A percentile compares a stretch with the other conserved stretches of the same genome.
phyloP scores from a whole-genome alignment of 2,797 vertebrate genomes.

The Poecile montanus region DNA sequence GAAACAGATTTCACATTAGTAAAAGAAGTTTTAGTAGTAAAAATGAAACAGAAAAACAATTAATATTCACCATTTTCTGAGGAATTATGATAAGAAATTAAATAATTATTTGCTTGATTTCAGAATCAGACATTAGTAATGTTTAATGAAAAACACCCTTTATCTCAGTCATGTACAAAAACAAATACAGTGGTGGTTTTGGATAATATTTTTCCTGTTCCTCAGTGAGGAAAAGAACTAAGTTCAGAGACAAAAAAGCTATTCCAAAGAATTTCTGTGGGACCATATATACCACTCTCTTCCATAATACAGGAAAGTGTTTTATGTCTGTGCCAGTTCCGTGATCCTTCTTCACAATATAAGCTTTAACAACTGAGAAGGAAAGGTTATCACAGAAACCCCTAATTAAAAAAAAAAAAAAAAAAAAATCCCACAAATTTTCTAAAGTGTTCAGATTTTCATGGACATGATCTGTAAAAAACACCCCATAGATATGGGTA shows the following conservation, averaged over 20 bases:
- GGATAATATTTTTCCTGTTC: not conserved
- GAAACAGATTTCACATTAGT: not conserved
- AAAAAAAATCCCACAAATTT: accelerated
- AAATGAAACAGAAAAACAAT: not conserved
- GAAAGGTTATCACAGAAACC: not conserved
- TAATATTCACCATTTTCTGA: not conserved
- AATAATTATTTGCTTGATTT: not conserved
- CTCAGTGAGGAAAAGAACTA: not conserved
- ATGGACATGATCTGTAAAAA: not conserved
- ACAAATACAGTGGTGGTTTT: not conserved
- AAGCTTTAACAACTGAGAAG: not conserved
- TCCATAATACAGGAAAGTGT: not conserved
- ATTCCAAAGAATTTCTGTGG: not conserved
- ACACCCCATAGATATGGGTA: accelerated
- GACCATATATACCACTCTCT: not conserved
- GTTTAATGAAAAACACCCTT: not conserved
- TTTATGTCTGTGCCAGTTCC: not conserved
- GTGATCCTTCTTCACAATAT: not conserved
- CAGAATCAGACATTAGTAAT: not conserved
- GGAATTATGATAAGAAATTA: not conserved
- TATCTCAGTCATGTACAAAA: not conserved
- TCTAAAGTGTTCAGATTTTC: not conserved
- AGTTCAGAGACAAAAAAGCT: not conserved
- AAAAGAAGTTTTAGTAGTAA: not conserved
- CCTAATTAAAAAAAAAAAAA: not conserved